Conservation (phyloP, 2,888 invertebrate species). For the Orgyia antiqua region DNA sequence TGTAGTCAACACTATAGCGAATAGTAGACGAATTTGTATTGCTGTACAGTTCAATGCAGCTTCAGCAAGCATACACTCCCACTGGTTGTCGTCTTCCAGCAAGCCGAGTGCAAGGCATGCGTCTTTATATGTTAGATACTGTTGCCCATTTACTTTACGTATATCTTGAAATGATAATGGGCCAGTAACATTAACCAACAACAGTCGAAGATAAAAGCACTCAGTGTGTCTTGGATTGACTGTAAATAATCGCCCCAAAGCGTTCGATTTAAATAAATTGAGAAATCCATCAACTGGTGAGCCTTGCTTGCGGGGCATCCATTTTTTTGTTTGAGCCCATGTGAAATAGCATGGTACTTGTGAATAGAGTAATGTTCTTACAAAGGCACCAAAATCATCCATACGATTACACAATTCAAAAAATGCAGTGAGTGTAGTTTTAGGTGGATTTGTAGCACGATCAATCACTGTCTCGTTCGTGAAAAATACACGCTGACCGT, state of each 20-base stretch:
- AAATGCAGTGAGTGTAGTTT: constrained; percentile 28
- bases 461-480: constrained; percentile 18
- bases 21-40: constrained; percentile 20
- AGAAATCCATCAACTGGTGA: constrained; percentile 2
- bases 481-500: constrained; percentile 17
- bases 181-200: constrained; percentile 22
- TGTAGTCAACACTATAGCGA: constrained; percentile 12
- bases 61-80: constrained; percentile 16
- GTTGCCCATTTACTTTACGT: constrained; percentile 17
- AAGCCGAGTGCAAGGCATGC: constrained; percentile 21
- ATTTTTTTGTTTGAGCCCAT: constrained; percentile 3
- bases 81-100: constrained; percentile 19
- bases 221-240: constrained; percentile 21
- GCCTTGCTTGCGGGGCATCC: constrained; percentile 1
- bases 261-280: constrained; percentile 3
- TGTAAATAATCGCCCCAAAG: constrained; percentile 17
- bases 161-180: constrained; percentile 15
- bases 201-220: constrained; percentile 25
- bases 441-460: constrained; percentile 21
- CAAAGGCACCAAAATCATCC: constrained; percentile 6
- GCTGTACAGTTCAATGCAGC: constrained; percentile 19
- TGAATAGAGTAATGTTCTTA: constrained; percentile 1
- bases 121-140: constrained; percentile 20
- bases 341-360: constrained; percentile 4
- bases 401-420: constrained; percentile 8